A percentile compares a stretch with the other conserved stretches of the same genome.
Evolutionary conservation across 2,797 vertebrate species (phyloP).

Genomic region (Masticophis lateralis): DNA sequence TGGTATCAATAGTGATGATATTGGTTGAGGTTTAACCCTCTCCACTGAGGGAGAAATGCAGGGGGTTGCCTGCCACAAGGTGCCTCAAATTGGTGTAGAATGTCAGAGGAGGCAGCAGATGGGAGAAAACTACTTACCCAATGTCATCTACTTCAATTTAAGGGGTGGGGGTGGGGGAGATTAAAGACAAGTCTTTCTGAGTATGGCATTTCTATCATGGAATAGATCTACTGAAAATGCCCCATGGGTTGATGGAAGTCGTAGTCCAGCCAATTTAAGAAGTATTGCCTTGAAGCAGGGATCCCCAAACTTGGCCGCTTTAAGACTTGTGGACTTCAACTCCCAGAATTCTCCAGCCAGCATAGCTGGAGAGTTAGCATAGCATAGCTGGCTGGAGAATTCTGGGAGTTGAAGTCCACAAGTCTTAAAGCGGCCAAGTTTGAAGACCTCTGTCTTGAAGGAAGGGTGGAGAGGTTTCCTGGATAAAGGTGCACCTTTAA

Average conservation of each 20-base stretch:
- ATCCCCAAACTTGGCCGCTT: no score
- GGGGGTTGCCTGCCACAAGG: not conserved
- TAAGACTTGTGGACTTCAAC: no score
- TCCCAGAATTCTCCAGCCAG: no score
- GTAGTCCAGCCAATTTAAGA: not conserved
- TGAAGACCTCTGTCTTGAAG: not conserved
- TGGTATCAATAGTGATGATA: not conserved
- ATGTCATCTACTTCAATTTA: not conserved
- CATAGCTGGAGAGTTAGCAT: no score
- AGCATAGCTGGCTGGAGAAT: no score
- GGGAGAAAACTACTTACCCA: no score
- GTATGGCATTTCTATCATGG: not conserved
- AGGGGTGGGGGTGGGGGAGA: no score
- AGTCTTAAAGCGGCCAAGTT: no score
- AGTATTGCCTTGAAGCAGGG: not conserved
- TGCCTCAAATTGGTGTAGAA: not conserved
- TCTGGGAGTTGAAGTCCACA: no score
- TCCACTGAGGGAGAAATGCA: not conserved
- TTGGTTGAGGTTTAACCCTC: not conserved
- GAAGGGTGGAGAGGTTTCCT: not conserved
- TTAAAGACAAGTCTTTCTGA: not conserved
- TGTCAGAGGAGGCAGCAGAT: not conserved
- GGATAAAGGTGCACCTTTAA: not conserved
- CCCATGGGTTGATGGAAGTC: not conserved
- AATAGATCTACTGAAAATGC: not conserved